Conservation (phyloP, 2,888 invertebrate genomes). For the Sphecodes monilicornis region DNA sequence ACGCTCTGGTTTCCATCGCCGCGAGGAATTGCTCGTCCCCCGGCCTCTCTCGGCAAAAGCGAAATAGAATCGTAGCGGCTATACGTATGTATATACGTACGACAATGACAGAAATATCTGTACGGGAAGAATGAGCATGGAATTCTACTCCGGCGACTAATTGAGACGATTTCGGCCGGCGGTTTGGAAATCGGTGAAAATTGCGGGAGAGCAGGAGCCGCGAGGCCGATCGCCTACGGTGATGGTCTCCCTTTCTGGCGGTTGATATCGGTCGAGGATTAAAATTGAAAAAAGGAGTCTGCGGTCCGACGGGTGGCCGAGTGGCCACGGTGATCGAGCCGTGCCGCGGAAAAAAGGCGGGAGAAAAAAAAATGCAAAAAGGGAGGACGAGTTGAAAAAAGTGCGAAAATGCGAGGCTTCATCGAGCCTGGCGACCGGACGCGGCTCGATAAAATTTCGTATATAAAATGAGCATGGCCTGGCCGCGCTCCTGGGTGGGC, state of each 20-base stretch:
- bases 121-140: background rate
- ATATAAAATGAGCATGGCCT: constrained; percentile 36
- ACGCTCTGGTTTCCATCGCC: background rate
- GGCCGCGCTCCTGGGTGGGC: background rate
- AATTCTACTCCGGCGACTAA: constrained; percentile 26
- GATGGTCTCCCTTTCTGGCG: constrained; percentile 11
- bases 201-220: background rate
- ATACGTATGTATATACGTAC: background rate
- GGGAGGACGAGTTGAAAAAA: constrained; percentile 20
- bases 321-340: constrained; percentile 40
- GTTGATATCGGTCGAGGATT: constrained; percentile 35
- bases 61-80: background rate
- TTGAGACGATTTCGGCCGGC: constrained; percentile 35
- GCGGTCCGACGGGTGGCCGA: constrained; percentile 39
- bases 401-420: constrained; percentile 51
- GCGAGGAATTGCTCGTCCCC: background rate
- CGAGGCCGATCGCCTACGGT: background rate
- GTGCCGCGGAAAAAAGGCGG: background rate
- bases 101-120: background rate
- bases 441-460: constrained; percentile 49
- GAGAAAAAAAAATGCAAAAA: background rate
- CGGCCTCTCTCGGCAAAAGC: background rate
- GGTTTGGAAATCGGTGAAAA: constrained; percentile 19
- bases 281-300: constrained; percentile 61
- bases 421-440: constrained; percentile 26